Conservation (phyloP, 2,888 invertebrate species). For the Pardosa pseudoannulata region DNA sequence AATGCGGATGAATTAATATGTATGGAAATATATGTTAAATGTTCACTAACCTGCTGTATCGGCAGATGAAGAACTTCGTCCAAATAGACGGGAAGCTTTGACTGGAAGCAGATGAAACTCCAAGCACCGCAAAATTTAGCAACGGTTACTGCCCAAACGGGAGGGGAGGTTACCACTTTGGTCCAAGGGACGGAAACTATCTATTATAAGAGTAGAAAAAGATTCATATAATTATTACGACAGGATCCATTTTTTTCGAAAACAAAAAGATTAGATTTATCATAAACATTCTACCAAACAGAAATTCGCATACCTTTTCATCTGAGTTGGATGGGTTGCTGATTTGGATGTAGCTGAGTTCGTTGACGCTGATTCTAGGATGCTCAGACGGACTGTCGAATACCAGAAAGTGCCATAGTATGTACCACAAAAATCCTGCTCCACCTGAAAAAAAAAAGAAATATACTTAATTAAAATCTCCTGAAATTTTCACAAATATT, state of each 20-base stretch:
- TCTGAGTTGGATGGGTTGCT: constrained; percentile 75
- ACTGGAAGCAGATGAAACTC: constrained; percentile 91
- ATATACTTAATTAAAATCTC: too few relatives aligned
- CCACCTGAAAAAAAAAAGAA: constrained; percentile 62
- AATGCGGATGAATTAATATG: too few relatives aligned
- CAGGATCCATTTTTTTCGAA: too few relatives aligned
- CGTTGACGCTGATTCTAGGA: constrained; percentile 65
- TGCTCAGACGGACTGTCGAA: constrained; percentile 73
- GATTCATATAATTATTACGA: too few relatives aligned
- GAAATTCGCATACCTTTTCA: constrained; percentile 26
- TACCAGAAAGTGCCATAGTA: constrained; percentile 65
- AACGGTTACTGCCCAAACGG: constrained; percentile 84
- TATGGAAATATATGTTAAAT: too few relatives aligned
- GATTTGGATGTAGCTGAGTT: constrained; percentile 76
- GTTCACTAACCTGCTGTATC: constrained; percentile 83
- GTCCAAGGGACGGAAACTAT: constrained; percentile 85
- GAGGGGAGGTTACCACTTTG: constrained; percentile 82
- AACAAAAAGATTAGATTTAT: too few relatives aligned
- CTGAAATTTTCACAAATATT: too few relatives aligned
- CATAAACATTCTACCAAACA: too few relatives aligned
- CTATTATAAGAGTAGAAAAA: too few relatives aligned
- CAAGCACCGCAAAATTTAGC: constrained; percentile 87
- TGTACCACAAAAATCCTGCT: constrained; percentile 72
- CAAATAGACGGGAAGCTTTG: constrained; percentile 88
- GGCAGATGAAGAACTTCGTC: constrained; percentile 84